A percentile compares a stretch with the other conserved stretches of the same genome.
Evolutionary conservation across 2,797 vertebrate species (phyloP).

Genomic region (Oryzias sinensis): DNA sequence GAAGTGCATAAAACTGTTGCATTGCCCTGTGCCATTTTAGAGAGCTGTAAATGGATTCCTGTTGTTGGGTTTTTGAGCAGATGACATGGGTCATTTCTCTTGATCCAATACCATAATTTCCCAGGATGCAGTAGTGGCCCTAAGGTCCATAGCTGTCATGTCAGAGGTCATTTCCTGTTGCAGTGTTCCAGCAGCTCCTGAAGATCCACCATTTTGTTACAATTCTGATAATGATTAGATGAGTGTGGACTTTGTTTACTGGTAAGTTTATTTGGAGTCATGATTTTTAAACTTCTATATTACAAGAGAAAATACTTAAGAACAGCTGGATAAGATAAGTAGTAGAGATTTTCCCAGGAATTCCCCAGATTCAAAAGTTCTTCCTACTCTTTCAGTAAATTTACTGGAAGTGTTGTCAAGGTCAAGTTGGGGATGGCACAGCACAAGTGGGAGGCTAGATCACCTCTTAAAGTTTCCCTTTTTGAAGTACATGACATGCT

Average conservation of each 20-base stretch:
- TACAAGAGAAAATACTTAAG: not conserved
- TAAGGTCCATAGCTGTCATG: conserved; percentile 71
- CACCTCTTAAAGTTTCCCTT: too few relatives aligned
- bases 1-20: not conserved
- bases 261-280: conserved; percentile 1
- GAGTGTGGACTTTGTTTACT: conserved; percentile 21
- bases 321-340: not conserved
- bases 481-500: too few relatives aligned
- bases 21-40: conserved; percentile 30
- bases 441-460: not conserved
- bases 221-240: conserved; percentile 34
- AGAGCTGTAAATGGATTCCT: conserved; percentile 41
- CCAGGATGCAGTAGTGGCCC: conserved; percentile 72
- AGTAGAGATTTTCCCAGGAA: not conserved
- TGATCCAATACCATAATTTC: conserved; percentile 67
- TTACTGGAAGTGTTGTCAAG: conserved; percentile 1
- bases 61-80: conserved; percentile 33
- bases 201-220: conserved; percentile 73
- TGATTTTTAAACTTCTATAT: conserved; percentile 2
- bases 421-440: conserved; percentile 6
- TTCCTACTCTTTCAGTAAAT: not conserved
- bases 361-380: conserved; percentile 2
- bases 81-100: conserved; percentile 59
- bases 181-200: conserved; percentile 57
- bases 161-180: conserved; percentile 80